Evolutionary conservation across 1,140 invertebrate species (phyloP).

Genomic region (Apocrypta bakeri): DNA sequence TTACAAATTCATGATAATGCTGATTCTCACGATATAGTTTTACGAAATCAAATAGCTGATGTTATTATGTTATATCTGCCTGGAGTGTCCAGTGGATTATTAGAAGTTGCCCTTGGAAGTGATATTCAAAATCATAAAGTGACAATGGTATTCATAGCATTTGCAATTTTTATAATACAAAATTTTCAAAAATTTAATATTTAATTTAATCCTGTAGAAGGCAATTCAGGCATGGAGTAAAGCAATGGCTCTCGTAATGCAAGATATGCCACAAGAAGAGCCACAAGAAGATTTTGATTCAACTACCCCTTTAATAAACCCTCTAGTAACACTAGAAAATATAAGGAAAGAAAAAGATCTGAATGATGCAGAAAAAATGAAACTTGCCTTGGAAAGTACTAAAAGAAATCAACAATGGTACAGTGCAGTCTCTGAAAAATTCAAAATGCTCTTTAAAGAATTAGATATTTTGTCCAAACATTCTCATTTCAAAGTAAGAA

Average conservation of each 20-base stretch:
- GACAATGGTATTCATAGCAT: slow-evolving; percentile 71
- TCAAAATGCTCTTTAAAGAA: slow-evolving; percentile 73
- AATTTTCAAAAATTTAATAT: slow-evolving; percentile 34
- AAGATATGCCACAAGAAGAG: slow-evolving; percentile 64
- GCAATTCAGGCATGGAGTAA: slow-evolving; percentile 73
- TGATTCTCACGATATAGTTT: slow-evolving; percentile 67
- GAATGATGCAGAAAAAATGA: slow-evolving; percentile 58
- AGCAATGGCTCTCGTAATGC: slow-evolving; percentile 73
- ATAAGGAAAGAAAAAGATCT: slow-evolving; percentile 45
- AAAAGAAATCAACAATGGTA: slow-evolving; percentile 76
- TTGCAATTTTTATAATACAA: slow-evolving; percentile 38
- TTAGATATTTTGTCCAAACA: slow-evolving; percentile 74
- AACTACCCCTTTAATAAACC: background rate
- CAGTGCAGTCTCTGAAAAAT: slow-evolving; percentile 74
- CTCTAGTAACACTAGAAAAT: slow-evolving; percentile 23
- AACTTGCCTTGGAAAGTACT: slow-evolving; percentile 70
- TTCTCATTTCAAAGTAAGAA: slow-evolving; percentile 76
- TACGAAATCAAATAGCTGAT: slow-evolving; percentile 74
- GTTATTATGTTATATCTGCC: slow-evolving; percentile 79
- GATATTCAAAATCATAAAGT: slow-evolving; percentile 78
- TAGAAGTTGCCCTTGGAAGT: slow-evolving; percentile 75
- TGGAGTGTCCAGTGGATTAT: slow-evolving; percentile 76
- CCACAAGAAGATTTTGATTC: slow-evolving; percentile 49
- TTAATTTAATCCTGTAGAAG: slow-evolving; percentile 62
- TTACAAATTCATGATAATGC: slow-evolving; percentile 74